phyloP scores from a whole-genome alignment of 2,888 invertebrate genomes.

The Agriopis leucophaearia region DNA sequence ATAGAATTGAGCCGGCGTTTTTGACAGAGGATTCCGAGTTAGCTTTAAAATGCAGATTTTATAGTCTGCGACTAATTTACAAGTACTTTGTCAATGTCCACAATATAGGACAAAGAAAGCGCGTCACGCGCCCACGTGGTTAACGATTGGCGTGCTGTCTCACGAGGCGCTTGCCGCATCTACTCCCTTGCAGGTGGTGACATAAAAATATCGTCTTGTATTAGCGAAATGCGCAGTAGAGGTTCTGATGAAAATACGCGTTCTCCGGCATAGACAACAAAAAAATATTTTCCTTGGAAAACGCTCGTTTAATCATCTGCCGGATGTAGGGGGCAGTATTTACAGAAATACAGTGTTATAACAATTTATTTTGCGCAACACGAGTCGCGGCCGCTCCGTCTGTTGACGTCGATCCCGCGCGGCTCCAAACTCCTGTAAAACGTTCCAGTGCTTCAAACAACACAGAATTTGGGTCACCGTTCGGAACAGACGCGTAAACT shows the following conservation, averaged over 20 bases:
- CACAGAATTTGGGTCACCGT: slow-evolving; percentile 77
- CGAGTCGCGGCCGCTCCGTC: slow-evolving; percentile 15
- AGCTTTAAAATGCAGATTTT: slow-evolving; percentile 40
- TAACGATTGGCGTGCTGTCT: slow-evolving; percentile 45
- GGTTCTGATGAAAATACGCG: slow-evolving; percentile 1
- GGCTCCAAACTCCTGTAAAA: slow-evolving; percentile 36
- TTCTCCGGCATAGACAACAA: slow-evolving; percentile 11
- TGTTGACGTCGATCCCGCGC: slow-evolving; percentile 14
- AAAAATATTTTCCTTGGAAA: slow-evolving; percentile 15
- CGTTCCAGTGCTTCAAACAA: slow-evolving; percentile 64
- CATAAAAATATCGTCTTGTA: slow-evolving; percentile 5
- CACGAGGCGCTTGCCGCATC: slow-evolving; percentile 46
- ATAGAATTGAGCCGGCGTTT: slow-evolving; percentile 14
- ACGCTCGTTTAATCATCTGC: slow-evolving; percentile 33
- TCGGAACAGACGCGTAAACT: slow-evolving; percentile 75
- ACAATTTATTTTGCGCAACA: slow-evolving; percentile 38
- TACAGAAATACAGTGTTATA: slow-evolving; percentile 39
- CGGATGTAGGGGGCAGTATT: slow-evolving; percentile 39
- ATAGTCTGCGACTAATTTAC: slow-evolving; percentile 51
- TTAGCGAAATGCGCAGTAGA: slow-evolving; percentile 8
- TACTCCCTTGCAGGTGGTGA: slow-evolving; percentile 42
- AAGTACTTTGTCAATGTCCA: slow-evolving; percentile 54
- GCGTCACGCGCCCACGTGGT: slow-evolving; percentile 52
- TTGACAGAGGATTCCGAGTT: slow-evolving; percentile 22
- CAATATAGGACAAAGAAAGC: slow-evolving; percentile 51